Conservation (phyloP, 23 tunicate genomes). For the Clavelina lepadiformis region DNA sequence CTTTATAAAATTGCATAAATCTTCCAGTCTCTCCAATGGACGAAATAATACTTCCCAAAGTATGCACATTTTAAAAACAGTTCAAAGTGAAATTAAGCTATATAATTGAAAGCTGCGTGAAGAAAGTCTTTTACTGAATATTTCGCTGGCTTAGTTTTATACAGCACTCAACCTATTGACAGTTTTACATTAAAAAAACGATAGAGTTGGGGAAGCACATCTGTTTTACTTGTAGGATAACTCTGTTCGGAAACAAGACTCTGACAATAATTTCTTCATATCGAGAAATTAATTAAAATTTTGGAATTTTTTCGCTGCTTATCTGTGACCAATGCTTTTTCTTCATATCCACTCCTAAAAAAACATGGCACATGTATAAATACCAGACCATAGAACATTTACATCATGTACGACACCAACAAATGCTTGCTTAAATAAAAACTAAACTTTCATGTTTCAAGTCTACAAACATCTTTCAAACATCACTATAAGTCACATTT, state of each 20-base stretch:
- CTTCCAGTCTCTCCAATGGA: conserved; percentile 29
- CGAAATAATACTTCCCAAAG: conserved; percentile 40
- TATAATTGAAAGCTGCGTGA: not conserved
- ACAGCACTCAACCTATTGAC: too few species aligned
- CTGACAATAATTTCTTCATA: conserved; percentile 19
- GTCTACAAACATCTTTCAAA: conserved; percentile 46
- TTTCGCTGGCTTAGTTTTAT: too few species aligned
- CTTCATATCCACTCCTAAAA: conserved; percentile 13
- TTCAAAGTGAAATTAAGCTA: not conserved
- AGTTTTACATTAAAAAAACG: too few species aligned
- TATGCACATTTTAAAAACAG: not conserved
- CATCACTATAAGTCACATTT: conserved; percentile 46
- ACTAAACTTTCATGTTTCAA: conserved; percentile 23
- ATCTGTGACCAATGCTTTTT: conserved; percentile 24
- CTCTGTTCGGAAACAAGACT: conserved; percentile 38
- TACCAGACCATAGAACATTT: not conserved
- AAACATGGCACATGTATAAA: not conserved
- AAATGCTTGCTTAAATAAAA: not conserved
- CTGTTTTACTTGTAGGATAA: conserved; percentile 31
- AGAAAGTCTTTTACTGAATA: too few species aligned
- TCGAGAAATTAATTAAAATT: not conserved
- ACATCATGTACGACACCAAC: not conserved
- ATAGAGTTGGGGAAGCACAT: too few species aligned
- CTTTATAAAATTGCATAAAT: conserved; percentile 31
- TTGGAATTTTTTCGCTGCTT: conserved; percentile 8